Percentiles rank a stretch among this genome's conserved stretches.
Conservation (phyloP, 2,888 invertebrate species). For the Trissonchulus latispiculum region DNA sequence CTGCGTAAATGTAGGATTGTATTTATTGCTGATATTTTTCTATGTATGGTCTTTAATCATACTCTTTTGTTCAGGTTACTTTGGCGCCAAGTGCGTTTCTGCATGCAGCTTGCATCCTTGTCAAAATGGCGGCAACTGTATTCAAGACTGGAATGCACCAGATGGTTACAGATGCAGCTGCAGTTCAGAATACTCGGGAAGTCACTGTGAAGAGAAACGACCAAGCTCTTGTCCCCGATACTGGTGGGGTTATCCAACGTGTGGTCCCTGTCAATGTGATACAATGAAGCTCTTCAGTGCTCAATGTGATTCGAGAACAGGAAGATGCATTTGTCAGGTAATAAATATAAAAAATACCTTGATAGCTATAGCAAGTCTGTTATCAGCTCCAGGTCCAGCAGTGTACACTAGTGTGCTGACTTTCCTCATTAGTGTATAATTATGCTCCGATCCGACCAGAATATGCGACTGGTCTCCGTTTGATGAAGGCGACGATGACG, state of each 20-base stretch:
- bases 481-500: too few species aligned
- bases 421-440: too few species aligned
- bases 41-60: too few species aligned
- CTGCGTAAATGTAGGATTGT: too few species aligned
- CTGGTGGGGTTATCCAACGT: conserved; percentile 81
- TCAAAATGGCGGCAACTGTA: conserved; percentile 61
- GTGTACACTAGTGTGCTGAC: too few species aligned
- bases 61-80: conserved; percentile 42
- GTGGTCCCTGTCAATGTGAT: conserved; percentile 85
- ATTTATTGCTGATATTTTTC: too few species aligned
- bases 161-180: conserved; percentile 71
- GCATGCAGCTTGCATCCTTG: conserved; percentile 75
- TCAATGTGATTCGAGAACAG: conserved; percentile 74
- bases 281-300: conserved; percentile 72
- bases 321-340: conserved; percentile 77
- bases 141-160: conserved; percentile 50
- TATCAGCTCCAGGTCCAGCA: too few species aligned
- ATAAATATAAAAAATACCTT: conserved; percentile 29
- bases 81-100: conserved; percentile 56
- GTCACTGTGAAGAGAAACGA: conserved; percentile 46
- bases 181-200: conserved; percentile 56
- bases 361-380: too few species aligned
- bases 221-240: conserved; percentile 66
- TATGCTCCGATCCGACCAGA: too few species aligned
- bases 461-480: too few species aligned